phyloP scores from a whole-genome alignment of 2,797 vertebrate species.

The Catharus ustulatus region DNA sequence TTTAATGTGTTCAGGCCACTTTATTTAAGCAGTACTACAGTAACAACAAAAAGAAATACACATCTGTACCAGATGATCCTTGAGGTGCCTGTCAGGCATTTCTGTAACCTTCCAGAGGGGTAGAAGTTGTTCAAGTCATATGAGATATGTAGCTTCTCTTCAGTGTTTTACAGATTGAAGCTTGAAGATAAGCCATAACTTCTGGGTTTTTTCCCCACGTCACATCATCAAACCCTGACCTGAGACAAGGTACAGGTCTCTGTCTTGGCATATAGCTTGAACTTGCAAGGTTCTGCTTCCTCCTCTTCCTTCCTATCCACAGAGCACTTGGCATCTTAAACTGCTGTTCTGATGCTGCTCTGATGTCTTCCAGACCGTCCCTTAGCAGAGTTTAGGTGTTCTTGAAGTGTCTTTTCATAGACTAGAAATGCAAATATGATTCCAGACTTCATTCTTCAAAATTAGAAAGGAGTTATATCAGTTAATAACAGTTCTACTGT shows the following conservation, averaged over 20 bases:
- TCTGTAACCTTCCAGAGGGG: neutral
- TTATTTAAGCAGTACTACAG: neutral
- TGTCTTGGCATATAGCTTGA: neutral
- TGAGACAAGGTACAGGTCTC: neutral
- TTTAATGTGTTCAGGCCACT: neutral
- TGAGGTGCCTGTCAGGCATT: neutral
- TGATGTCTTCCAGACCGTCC: neutral
- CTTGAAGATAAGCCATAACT: neutral
- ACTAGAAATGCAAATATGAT: neutral
- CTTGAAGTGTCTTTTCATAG: neutral
- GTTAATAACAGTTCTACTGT: neutral
- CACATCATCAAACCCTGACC: neutral
- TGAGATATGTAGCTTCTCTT: neutral
- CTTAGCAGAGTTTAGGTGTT: neutral
- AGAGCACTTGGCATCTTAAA: neutral
- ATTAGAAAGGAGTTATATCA: neutral
- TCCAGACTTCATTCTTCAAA: neutral
- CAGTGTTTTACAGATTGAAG: neutral
- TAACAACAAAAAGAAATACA: neutral
- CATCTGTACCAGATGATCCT: neutral
- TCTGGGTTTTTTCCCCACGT: neutral
- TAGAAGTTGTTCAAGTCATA: neutral
- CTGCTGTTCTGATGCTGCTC: neutral
- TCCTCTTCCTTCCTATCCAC: neutral
- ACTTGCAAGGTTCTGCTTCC: neutral